Evolutionary conservation across 1,140 invertebrate genomes (phyloP).

Genomic region (Pomacea maculata): DNA sequence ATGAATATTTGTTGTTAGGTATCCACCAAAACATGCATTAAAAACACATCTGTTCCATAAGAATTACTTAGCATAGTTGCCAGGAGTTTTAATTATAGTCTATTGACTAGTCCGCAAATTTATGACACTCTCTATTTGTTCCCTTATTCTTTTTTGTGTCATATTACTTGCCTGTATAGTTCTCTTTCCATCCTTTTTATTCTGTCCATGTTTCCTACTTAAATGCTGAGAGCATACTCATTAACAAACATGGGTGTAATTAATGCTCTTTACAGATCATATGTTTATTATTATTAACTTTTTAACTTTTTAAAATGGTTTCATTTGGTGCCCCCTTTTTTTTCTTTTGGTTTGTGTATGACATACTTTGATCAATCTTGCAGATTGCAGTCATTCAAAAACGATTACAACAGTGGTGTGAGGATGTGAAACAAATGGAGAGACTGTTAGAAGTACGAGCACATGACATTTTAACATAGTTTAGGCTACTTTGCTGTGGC

Average conservation of each 20-base stretch:
- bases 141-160: not conserved
- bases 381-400: slow-evolving; percentile 83
- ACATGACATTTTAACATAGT: slow-evolving; percentile 80
- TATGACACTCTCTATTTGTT: not conserved
- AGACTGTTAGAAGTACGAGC: slow-evolving; percentile 81
- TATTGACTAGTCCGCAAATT: not conserved
- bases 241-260: too few relatives aligned
- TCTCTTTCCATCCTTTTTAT: not conserved
- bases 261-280: too few relatives aligned
- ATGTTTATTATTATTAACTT: too few relatives aligned
- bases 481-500: too few relatives aligned
- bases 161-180: not conserved
- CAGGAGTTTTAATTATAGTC: not conserved
- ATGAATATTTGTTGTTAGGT: not conserved
- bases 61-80: not conserved
- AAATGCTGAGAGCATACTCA: too few relatives aligned
- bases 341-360: too few relatives aligned
- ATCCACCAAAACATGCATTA: slow-evolving; percentile 11
- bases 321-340: too few relatives aligned
- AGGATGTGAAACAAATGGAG: slow-evolving; percentile 85
- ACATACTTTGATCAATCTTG: not conserved
- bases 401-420: slow-evolving; percentile 82
- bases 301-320: too few relatives aligned
- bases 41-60: not conserved
- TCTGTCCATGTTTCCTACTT: too few relatives aligned